Conservation (phyloP, 1,140 invertebrate species). For the Phthorimaea operculella region DNA sequence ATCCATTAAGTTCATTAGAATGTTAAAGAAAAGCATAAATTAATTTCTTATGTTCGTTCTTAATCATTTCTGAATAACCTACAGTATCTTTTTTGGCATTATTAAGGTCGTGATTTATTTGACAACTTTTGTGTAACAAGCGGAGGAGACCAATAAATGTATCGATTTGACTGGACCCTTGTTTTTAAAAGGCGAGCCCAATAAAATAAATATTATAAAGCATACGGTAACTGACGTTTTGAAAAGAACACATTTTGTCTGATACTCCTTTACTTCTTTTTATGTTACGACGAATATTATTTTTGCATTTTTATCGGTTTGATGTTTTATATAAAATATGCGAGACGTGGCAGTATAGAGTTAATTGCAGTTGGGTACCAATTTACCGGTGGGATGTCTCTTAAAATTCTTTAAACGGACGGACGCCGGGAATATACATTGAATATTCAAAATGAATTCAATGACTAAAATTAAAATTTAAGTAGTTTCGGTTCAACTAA, state of each 20-base stretch:
- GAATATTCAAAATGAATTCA: background rate
- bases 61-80: slow-evolving; percentile 30
- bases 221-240: slow-evolving; percentile 35
- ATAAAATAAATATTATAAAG: slow-evolving; percentile 50
- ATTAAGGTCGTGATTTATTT: slow-evolving; percentile 50
- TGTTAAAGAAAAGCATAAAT: slow-evolving; percentile 10
- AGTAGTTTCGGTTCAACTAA: no score
- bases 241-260: slow-evolving; percentile 20
- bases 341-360: background rate
- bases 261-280: background rate
- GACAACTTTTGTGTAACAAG: slow-evolving; percentile 31
- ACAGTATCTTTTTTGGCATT: slow-evolving; percentile 40
- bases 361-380: background rate
- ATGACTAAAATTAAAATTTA: slow-evolving; percentile 1
- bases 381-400: slow-evolving; percentile 1
- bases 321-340: slow-evolving; percentile 2
- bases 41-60: slow-evolving; percentile 12
- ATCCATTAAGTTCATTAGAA: slow-evolving; percentile 10
- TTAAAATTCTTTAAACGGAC: background rate
- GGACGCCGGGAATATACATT: background rate
- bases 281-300: background rate
- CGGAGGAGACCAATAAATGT: slow-evolving; percentile 45
- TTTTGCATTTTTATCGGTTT: slow-evolving; percentile 5
- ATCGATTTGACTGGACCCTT: slow-evolving; percentile 47
- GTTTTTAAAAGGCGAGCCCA: slow-evolving; percentile 38